Percentiles rank a stretch among this genome's conserved stretches.
Conservation (phyloP, 35 echinoderm and acorn worm genomes). For the Nesometra sesokonis region DNA sequence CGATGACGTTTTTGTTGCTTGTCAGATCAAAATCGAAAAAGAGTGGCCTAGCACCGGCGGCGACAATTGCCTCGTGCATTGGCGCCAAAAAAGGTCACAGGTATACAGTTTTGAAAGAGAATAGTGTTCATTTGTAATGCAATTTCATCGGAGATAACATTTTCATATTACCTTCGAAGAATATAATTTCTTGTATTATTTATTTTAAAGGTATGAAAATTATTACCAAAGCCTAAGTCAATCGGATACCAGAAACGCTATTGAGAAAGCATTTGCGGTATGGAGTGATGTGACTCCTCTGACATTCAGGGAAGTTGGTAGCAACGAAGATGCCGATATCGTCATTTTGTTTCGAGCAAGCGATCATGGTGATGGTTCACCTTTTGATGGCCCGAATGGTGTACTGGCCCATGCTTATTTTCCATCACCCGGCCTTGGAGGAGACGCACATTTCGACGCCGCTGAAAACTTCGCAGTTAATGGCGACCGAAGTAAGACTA, state of each 20-base stretch:
- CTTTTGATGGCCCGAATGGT: slow-evolving; percentile 48
- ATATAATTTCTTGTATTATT: no score
- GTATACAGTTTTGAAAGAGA: no score
- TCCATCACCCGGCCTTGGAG: slow-evolving; percentile 20
- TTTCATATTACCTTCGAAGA: no score
- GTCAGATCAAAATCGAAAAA: no score
- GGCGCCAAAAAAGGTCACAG: no score
- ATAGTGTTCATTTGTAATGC: no score
- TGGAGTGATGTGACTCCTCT: slow-evolving; percentile 60
- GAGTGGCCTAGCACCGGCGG: no score
- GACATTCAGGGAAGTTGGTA: slow-evolving; percentile 34
- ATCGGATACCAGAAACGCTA: slow-evolving; percentile 16
- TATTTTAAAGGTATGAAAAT: neutral
- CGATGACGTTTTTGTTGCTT: no score
- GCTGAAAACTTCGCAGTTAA: slow-evolving; percentile 32
- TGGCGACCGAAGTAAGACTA: no score
- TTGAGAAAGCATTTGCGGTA: slow-evolving; percentile 34
- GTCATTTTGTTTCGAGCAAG: slow-evolving; percentile 26
- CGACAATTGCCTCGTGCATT: no score
- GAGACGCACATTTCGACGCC: slow-evolving; percentile 90
- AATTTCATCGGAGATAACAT: no score
- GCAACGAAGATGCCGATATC: slow-evolving; percentile 35
- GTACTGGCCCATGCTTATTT: slow-evolving; percentile 80
- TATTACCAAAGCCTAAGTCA: neutral
- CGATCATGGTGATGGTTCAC: slow-evolving; percentile 48